A percentile compares a stretch with the other conserved stretches of the same genome.
phyloP scores from a whole-genome alignment of 2,888 invertebrate species.

The Amblyteles armatorius region DNA sequence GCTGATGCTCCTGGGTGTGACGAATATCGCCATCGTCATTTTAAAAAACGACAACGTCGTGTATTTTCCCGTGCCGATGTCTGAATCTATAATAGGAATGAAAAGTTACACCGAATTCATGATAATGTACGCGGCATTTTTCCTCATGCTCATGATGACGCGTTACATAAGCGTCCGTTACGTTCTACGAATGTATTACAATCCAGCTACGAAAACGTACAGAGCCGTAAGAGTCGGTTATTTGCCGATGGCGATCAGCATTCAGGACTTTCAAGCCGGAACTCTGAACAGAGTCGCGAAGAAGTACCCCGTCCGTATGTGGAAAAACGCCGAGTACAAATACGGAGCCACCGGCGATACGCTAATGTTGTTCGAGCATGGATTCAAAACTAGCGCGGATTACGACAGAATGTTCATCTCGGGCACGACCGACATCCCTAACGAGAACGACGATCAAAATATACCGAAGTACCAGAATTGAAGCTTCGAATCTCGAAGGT shows the following conservation, averaged over 20 bases:
- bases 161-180: conserved; percentile 25
- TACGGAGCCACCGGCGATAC: conserved; percentile 38
- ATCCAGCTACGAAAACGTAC: conserved; percentile 34
- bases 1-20: background rate
- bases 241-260: conserved; percentile 48
- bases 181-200: conserved; percentile 67
- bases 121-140: conserved; percentile 11
- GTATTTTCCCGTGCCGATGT: background rate
- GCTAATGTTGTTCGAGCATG: conserved; percentile 56
- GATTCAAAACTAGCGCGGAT: conserved; percentile 63
- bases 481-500: no score
- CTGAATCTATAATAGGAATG: background rate
- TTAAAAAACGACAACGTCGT: conserved; percentile 23
- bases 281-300: conserved; percentile 1
- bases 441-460: background rate
- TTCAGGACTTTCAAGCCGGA: conserved; percentile 47
- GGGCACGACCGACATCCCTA: background rate
- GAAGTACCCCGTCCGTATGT: background rate
- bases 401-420: conserved; percentile 39
- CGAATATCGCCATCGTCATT: background rate
- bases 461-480: background rate
- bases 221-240: conserved; percentile 58
- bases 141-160: background rate
- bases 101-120: conserved; percentile 30
- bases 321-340: conserved; percentile 48